phyloP scores from a whole-genome alignment of 2,888 invertebrate genomes.

The Cheiracanthium punctorium region DNA sequence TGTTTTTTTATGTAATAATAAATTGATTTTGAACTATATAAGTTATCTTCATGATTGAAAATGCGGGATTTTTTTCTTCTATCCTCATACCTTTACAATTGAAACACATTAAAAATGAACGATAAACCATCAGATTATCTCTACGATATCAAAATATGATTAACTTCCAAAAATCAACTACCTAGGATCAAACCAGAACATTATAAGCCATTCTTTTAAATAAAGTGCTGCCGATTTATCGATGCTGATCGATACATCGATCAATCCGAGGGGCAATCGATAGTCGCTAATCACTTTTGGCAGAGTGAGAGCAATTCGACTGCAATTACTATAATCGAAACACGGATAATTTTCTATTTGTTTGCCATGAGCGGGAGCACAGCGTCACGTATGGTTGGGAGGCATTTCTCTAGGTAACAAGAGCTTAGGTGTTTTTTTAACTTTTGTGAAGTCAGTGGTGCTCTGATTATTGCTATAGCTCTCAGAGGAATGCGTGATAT shows the following conservation, averaged over 20 bases:
- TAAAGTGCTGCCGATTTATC: not conserved
- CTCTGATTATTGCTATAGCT: conserved; percentile 30
- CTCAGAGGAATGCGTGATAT: conserved; percentile 39
- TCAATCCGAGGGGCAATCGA: conserved; percentile 38
- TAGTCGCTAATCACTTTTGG: conserved; percentile 41
- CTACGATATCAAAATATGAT: too few species aligned
- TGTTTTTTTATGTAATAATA: too few species aligned
- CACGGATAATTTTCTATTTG: conserved; percentile 61
- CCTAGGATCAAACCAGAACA: not conserved
- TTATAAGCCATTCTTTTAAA: not conserved
- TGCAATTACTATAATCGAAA: conserved; percentile 65
- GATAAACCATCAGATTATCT: too few species aligned
- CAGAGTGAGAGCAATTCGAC: conserved; percentile 37
- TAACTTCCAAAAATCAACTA: not conserved
- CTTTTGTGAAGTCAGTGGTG: not conserved
- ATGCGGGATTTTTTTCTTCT: too few species aligned
- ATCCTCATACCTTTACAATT: too few species aligned
- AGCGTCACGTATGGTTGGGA: conserved; percentile 45
- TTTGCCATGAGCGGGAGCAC: conserved; percentile 30
- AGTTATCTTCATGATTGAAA: too few species aligned
- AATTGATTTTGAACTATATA: too few species aligned
- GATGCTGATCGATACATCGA: conserved; percentile 28
- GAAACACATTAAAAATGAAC: too few species aligned
- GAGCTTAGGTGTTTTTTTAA: not conserved
- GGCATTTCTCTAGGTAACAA: conserved; percentile 23